These are phyloP conservation scores for Zaprionus lineosus DNA, from an alignment of 2,888 invertebrate species.

Conservation along the genomic window DNA sequence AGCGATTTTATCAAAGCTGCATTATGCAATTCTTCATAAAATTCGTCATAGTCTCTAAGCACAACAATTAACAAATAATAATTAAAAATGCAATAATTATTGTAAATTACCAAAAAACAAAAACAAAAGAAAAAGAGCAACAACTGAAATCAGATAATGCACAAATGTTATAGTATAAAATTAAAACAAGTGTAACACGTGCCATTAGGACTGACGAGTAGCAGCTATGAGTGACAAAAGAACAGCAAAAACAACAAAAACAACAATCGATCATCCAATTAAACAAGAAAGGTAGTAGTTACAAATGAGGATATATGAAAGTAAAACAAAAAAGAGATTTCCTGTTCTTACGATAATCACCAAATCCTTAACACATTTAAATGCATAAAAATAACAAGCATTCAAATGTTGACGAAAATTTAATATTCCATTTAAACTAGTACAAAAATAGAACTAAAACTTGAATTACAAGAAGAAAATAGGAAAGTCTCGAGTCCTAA, in stretches of 20 bases:
- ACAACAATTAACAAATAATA: slow-evolving; percentile 37
- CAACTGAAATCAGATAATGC: slow-evolving; percentile 4
- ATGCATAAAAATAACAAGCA: no score
- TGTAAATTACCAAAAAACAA: slow-evolving; percentile 72
- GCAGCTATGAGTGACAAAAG: slow-evolving; percentile 56
- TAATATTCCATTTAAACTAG: slow-evolving; percentile 70
- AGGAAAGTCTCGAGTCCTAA: slow-evolving; percentile 6
- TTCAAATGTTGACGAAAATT: slow-evolving; percentile 40
- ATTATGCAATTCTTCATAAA: slow-evolving; percentile 78
- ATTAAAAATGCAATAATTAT: slow-evolving; percentile 70
- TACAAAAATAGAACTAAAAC: slow-evolving; percentile 63
- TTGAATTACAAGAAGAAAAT: slow-evolving; percentile 11
- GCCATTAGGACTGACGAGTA: slow-evolving; percentile 75
- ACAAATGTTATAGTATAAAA: slow-evolving; percentile 48
- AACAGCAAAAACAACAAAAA: no score
- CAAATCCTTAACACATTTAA: no score
- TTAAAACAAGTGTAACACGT: slow-evolving; percentile 68
- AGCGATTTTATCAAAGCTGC: slow-evolving; percentile 81
- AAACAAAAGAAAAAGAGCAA: slow-evolving; percentile 3
- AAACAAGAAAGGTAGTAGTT: slow-evolving; percentile 18
- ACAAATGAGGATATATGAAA: slow-evolving; percentile 14
- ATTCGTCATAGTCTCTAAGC: slow-evolving; percentile 74
- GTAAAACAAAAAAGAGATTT: no score
- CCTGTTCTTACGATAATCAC: no score
- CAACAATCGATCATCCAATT: not conserved